Evolutionary conservation across 2,888 invertebrate species (phyloP).

Genomic region (Agrilus mali): DNA sequence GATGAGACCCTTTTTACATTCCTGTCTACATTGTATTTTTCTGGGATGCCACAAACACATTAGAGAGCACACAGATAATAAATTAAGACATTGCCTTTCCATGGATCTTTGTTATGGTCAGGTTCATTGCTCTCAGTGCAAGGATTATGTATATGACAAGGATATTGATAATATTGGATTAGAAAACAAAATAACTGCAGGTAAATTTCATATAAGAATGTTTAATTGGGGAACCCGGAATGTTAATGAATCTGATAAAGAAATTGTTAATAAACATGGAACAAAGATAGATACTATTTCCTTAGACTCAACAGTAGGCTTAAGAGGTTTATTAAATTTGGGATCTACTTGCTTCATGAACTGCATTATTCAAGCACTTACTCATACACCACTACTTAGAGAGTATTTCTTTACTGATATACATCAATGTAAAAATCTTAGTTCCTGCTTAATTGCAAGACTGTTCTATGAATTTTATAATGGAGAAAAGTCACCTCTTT

Average conservation of each 20-base stretch:
- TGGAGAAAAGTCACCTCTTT: constrained; percentile 76
- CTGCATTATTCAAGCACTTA: constrained; percentile 89
- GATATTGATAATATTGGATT: constrained; percentile 27
- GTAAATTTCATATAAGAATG: constrained; percentile 27
- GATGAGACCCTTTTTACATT: constrained; percentile 66
- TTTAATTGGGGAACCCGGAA: constrained; percentile 62
- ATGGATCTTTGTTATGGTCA: constrained; percentile 83
- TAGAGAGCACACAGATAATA: constrained; percentile 68
- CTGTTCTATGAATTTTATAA: constrained; percentile 96
- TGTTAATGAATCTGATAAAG: constrained; percentile 63
- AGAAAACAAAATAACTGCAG: constrained; percentile 27
- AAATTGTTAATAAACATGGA: constrained; percentile 54
- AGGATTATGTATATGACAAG: constrained; percentile 72
- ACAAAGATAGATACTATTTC: constrained; percentile 68
- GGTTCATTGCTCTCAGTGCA: constrained; percentile 79
- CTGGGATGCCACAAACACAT: constrained; percentile 90
- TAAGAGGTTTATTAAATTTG: constrained; percentile 88
- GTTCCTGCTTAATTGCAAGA: constrained; percentile 76
- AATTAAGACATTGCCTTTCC: constrained; percentile 65
- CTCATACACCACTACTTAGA: constrained; percentile 86
- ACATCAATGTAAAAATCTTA: constrained; percentile 61
- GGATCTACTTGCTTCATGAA: constrained; percentile 99
- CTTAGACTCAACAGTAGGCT: constrained; percentile 73
- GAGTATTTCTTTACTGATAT: constrained; percentile 93
- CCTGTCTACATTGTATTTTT: constrained; percentile 82